Conservation (phyloP, 2,113 vertebrate species). For the Hemiprocne comata region DNA sequence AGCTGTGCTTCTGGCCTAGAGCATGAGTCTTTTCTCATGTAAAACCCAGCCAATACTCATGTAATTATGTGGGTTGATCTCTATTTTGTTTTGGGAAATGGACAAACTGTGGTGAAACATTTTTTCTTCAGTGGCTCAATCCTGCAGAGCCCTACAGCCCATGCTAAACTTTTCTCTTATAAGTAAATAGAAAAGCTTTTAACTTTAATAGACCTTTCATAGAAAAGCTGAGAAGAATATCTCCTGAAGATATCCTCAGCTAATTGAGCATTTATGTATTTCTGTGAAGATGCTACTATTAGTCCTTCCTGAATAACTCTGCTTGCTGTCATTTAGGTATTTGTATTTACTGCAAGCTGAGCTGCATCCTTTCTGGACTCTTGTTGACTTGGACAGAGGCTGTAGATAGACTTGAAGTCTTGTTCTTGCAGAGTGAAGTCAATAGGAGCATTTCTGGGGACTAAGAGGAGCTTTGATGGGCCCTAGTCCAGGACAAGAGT, state of each 20-base stretch:
- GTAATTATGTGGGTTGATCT: not conserved
- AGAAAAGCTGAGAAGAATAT: not conserved
- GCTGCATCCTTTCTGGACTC: not conserved
- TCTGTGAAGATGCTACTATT: not conserved
- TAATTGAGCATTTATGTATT: not conserved
- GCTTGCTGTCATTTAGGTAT: not conserved
- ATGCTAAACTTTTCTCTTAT: not conserved
- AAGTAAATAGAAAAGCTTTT: not conserved
- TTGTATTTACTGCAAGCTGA: not conserved
- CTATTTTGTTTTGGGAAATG: not conserved
- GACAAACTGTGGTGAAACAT: not conserved
- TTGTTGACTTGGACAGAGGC: fast-evolving
- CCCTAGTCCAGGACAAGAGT: not conserved
- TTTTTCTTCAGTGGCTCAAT: not conserved
- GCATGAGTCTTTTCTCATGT: not conserved
- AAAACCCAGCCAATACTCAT: not conserved
- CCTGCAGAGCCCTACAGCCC: not conserved
- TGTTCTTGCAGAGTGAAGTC: not conserved
- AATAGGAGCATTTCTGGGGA: not conserved
- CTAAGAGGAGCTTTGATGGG: not conserved
- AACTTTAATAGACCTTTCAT: not conserved
- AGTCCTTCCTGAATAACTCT: constrained; percentile 2
- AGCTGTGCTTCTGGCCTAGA: constrained; percentile 26
- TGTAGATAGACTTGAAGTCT: not conserved
- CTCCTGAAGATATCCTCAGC: not conserved